phyloP scores from a whole-genome alignment of 1,140 invertebrate genomes.

The Magallana gigas region DNA sequence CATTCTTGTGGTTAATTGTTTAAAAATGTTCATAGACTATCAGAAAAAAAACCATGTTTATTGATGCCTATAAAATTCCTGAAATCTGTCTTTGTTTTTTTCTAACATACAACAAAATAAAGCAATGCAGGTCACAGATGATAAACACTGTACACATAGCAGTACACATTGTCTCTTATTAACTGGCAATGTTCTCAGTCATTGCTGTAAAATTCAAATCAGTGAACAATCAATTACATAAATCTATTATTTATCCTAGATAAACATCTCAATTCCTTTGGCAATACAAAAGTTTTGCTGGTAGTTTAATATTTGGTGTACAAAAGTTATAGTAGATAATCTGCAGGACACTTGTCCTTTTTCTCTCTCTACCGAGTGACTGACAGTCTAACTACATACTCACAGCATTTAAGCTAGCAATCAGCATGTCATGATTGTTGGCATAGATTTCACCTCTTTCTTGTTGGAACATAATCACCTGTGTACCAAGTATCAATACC shows the following conservation, averaged over 20 bases:
- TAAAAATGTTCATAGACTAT: too few species aligned
- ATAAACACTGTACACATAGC: too few species aligned
- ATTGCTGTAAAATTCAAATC: not conserved
- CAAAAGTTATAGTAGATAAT: not conserved
- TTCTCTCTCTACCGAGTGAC: not conserved
- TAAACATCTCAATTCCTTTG: not conserved
- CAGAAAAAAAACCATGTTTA: too few species aligned
- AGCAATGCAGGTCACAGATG: too few species aligned
- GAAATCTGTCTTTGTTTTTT: too few species aligned
- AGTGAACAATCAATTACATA: not conserved
- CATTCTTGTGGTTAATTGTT: too few species aligned
- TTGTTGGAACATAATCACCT: slow-evolving; percentile 29
- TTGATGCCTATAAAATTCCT: too few species aligned
- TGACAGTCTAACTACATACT: slow-evolving; percentile 26
- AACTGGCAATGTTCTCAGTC: too few species aligned
- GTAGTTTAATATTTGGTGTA: not conserved
- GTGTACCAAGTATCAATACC: slow-evolving; percentile 37
- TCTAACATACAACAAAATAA: too few species aligned
- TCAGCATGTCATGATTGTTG: slow-evolving; percentile 45
- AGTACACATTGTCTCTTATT: too few species aligned
- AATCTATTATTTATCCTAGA: not conserved
- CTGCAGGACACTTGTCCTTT: not conserved
- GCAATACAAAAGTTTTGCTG: slow-evolving; percentile 12
- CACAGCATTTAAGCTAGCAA: slow-evolving; percentile 45
- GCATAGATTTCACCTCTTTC: slow-evolving; percentile 32